Evolutionary conservation across 2,113 vertebrate genomes (phyloP).

Genomic region (Caloenas nicobarica): DNA sequence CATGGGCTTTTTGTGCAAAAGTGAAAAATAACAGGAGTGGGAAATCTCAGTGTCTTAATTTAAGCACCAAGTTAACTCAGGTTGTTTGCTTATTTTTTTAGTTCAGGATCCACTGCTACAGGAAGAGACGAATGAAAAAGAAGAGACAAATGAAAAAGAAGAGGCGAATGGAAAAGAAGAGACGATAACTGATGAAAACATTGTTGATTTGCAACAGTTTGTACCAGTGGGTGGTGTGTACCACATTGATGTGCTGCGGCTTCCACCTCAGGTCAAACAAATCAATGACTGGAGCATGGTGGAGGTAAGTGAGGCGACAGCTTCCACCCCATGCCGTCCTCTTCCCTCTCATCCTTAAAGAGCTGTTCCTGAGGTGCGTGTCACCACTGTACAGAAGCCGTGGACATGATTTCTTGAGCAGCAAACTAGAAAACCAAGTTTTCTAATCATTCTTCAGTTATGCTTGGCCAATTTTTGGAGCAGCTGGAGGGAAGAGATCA

Average conservation of each 20-base stretch:
- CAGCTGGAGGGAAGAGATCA: not conserved
- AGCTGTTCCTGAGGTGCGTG: not conserved
- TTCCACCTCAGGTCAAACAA: constrained; percentile 80
- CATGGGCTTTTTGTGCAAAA: not conserved
- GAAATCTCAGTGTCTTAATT: not conserved
- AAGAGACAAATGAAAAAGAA: not conserved
- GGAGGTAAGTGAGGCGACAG: constrained; percentile 72
- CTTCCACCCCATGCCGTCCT: too few species aligned
- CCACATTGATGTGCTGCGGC: constrained; percentile 77
- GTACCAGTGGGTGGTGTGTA: constrained; percentile 84
- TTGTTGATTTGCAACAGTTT: constrained; percentile 81
- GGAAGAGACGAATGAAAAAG: not conserved
- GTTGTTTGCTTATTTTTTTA: not conserved
- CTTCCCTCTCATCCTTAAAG: not conserved
- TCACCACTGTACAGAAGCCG: not conserved
- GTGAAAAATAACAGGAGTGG: not conserved
- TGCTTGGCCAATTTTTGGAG: not conserved
- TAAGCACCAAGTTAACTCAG: not conserved
- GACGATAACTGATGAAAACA: not conserved
- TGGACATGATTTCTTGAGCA: not conserved
- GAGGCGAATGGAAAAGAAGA: not conserved
- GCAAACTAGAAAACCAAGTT: too few species aligned
- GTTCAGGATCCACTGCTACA: not conserved
- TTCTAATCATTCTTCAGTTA: not conserved
- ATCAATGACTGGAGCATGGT: constrained; percentile 82